Base-by-base conservation (phyloP, 2,113 vertebrate species). In the Nestor notabilis region DNA sequence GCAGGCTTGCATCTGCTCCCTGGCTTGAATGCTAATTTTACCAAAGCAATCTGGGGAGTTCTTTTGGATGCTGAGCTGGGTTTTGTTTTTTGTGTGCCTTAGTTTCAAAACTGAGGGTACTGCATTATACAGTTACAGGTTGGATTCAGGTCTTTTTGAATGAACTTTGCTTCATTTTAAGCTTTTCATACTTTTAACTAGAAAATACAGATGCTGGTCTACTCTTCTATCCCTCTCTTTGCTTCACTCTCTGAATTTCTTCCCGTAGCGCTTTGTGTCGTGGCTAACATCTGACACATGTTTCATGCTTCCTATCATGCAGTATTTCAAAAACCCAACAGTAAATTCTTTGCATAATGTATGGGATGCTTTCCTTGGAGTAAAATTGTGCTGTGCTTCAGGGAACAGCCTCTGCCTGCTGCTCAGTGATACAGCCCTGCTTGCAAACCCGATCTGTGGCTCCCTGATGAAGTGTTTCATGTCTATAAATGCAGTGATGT, bases 261-360 rank as follows among this genome's bases (percentile, higher is more conserved):
- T 84, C 72, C 61, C 41, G 80, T 29, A 44, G 76, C 1, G 4
- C 31, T 84, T 64, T 29, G 39, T 19, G 60, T 84, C 0, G 1
- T 49, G 69, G 74, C 69, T 71, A 75, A 84, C 90, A 82, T 76
- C 88, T 87, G 80, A 92, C 76, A 63, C 0, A 0, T 35, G 84
- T 93, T 94, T 93, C 90, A 27, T 93, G 64, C 92, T 90, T 78
- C 64, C 58, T 86, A 29, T 81, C 44, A 2, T 6, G 41, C 69
- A 31, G 18, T 52, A 81, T 52, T 97, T 84, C 16, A 92, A 81
- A 82, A 63, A 56, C 18, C 19, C 52, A 79, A 70, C n/a, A 83
- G 78, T 83, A 86, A 96, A 83, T 89, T 68, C n/a, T 87, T 79
- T 96, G 77, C 72, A 94, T 89, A 87, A 93, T 78, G 76, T 71